Base-by-base conservation (phyloP, 2,113 vertebrate species). In the Anser cygnoides region DNA sequence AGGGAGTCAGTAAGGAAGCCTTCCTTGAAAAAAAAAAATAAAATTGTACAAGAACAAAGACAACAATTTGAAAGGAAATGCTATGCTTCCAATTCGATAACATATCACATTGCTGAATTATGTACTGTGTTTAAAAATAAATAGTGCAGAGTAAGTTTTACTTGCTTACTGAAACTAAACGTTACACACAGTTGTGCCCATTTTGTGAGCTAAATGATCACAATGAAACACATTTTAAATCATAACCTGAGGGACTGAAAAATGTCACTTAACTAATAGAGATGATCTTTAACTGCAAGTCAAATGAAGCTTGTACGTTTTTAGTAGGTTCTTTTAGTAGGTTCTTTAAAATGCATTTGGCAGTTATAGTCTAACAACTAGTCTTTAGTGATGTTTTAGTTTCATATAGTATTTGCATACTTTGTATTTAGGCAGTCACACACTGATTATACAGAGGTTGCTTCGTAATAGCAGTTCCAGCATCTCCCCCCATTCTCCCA, bases 151-250 rank as follows among this genome's bases (percentile, higher is more conserved):
- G 41, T 68, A 93, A 91, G 87, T 94, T 90, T 88, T 92, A 61
- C 74, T 95, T 85, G 28, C 43, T 87, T 58, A 16, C 46, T 93
- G 57, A 70, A 90, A 89, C 44, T 73, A 96, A 92, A 74, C 71
- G 62, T 95, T 97, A 93, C 58, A 49, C 58, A 35, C 35, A 86
- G 59, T 76, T 96, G 84, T 94, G 65, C 88, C 86, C 75, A 84
- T 85, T 94, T 95, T 96, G 72, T 92, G 87, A 97, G 73, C 86
- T 97, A 96, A 97, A 95, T 89, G 90, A 78, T 33, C 91, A 89
- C 65, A 70, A 3, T 78, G 18, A 91, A 94, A 76, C 10, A 4
- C 8, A 54, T 76, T 81, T 91, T 82, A 95, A 78, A 65, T 52
- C 22, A 70, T 58, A 94, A 84, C 57, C 46, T 37, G 75, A 70